Base-by-base conservation (phyloP, 2,888 invertebrate genomes). In the Eilema caniola region DNA sequence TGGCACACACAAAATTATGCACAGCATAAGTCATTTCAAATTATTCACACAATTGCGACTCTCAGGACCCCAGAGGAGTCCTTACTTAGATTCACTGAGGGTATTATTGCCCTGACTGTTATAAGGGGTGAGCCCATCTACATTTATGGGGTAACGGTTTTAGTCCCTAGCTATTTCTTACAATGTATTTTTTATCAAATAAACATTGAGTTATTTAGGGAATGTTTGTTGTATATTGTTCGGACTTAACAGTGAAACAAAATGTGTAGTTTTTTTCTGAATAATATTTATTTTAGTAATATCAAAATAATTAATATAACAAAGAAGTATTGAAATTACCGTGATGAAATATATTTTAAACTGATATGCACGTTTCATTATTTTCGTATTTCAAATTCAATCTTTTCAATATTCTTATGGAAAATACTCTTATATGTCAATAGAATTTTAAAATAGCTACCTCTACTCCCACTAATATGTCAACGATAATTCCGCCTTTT, bases 61-160 rank as follows among this genome's bases (percentile, higher is more conserved):
- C 28, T 28, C n/a, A 20, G 47, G 47, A 28, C 37, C 61, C 12
- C 23, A 41, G 23, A 8, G 23, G 67, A n/a, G 61, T 53, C 61
- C 61, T 61, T 61, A 67, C 67, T 60, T 67, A 47, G 61, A 67
- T 67, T 61, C 61, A 47, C 67, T 28, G 47, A 28, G 47, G 61
- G 67, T 57, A 61, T 61, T 61, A 67, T 60, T 57, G 60, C 33
- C 61, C 31, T 23, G 61, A n/a, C 53, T 67, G 61, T 67, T 67
- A 67, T 61, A 67, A 67, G 41, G 67, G 61, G 67, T 67, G 67
- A 67, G n/a, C 61, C 67, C 53, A 53, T 67, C 47, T 67, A 60
- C 67, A 67, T 67, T 67, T 67, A 67, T 61, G n/a, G 61, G 61
- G 67, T 53, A 61, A 61, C 23, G 25, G 61, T 67, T 47, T 53